Evolutionary conservation across 1,140 invertebrate species (phyloP).

Genomic region (Neodiprion virginianus): DNA sequence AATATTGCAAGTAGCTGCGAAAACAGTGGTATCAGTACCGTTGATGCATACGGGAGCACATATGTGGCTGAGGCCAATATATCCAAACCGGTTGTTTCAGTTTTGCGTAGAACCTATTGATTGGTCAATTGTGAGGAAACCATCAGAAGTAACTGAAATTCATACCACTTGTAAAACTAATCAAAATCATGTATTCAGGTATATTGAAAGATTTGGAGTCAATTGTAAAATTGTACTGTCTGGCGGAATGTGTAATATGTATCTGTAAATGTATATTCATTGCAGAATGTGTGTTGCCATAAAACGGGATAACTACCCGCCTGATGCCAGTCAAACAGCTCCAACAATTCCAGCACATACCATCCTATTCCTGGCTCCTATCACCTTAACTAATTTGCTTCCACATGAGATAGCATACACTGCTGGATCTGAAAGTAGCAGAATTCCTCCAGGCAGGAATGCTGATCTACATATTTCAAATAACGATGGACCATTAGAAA

Average conservation of each 20-base stretch:
- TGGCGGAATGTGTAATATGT: neutral
- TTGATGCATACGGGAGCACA: slow-evolving; percentile 68
- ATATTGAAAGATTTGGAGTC: slow-evolving; percentile 13
- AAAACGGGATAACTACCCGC: slow-evolving; percentile 80
- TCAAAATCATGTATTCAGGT: slow-evolving; percentile 54
- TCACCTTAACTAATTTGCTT: slow-evolving; percentile 81
- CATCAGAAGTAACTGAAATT: slow-evolving; percentile 65
- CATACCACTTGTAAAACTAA: slow-evolving; percentile 54
- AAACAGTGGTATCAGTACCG: slow-evolving; percentile 68
- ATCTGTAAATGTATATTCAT: slow-evolving; percentile 17
- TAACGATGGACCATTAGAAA: slow-evolving; percentile 72
- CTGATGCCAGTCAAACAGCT: slow-evolving; percentile 58
- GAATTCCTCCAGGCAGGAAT: slow-evolving; percentile 70
- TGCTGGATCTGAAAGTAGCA: slow-evolving; percentile 62
- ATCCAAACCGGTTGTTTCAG: slow-evolving; percentile 58
- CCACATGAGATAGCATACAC: slow-evolving; percentile 76
- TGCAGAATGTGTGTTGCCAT: slow-evolving; percentile 82
- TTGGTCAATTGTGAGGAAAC: slow-evolving; percentile 70
- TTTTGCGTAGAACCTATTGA: slow-evolving; percentile 69
- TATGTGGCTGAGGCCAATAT: slow-evolving; percentile 67
- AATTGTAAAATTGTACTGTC: slow-evolving; percentile 16
- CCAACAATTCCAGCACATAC: slow-evolving; percentile 80
- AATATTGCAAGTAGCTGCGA: slow-evolving; percentile 53
- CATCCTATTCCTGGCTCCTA: slow-evolving; percentile 82
- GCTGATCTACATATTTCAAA: slow-evolving; percentile 59